Percentiles rank a stretch among this genome's conserved stretches.
Conservation (phyloP, 2,113 vertebrate species). For the Nibea coibor region DNA sequence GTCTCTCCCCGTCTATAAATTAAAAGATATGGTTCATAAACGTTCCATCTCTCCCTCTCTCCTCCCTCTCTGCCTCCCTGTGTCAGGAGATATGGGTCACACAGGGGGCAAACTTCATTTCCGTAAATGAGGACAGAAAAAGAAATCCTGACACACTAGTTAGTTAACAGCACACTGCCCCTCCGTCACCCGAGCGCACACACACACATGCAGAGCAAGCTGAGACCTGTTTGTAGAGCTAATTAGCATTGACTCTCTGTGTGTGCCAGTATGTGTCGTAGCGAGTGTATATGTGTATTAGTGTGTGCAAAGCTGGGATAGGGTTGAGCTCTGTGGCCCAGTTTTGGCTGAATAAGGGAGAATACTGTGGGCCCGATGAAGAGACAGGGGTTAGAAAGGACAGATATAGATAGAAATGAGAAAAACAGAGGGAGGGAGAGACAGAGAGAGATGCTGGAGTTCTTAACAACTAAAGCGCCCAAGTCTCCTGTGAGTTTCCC, state of each 20-base stretch:
- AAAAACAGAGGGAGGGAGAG: conserved; percentile 28
- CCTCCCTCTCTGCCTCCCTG: conserved; percentile 31
- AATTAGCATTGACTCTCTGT: conserved; percentile 73
- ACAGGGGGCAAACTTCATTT: conserved; percentile 74
- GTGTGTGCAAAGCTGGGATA: conserved; percentile 43
- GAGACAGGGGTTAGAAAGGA: conserved; percentile 59
- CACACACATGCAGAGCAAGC: conserved; percentile 31
- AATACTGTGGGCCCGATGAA: conserved; percentile 39
- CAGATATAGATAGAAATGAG: conserved; percentile 68
- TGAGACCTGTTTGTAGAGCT: conserved; percentile 73
- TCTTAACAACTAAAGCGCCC: conserved; percentile 54
- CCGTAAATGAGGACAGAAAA: conserved; percentile 78
- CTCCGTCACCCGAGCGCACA: conserved; percentile 50
- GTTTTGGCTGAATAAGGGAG: conserved; percentile 73
- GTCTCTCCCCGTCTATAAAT: conserved; percentile 23
- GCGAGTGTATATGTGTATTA: conserved; percentile 19
- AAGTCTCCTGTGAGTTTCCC: conserved; percentile 32
- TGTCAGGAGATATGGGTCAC: conserved; percentile 71
- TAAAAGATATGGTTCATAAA: conserved; percentile 30
- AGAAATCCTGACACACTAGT: conserved; percentile 72
- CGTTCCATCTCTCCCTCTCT: not conserved
- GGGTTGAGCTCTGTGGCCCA: conserved; percentile 75
- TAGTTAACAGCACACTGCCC: conserved; percentile 65
- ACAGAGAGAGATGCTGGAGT: conserved; percentile 11
- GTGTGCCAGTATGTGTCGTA: conserved; percentile 38